These are phyloP conservation scores for Aphidius ervi DNA, from an alignment of 1,140 invertebrate genomes.

Conservation along the genomic window DNA sequence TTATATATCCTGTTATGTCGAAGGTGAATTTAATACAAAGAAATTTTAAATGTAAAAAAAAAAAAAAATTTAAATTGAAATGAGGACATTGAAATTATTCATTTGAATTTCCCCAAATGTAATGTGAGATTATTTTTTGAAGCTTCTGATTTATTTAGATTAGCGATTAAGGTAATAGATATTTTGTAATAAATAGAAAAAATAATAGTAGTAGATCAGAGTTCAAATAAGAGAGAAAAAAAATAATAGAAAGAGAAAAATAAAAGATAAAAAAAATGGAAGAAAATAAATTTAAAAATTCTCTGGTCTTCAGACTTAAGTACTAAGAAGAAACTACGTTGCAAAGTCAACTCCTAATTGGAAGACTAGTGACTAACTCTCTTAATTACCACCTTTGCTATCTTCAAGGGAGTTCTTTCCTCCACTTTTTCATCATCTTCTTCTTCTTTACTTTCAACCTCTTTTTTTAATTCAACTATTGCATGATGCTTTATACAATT, in stretches of 20 bases:
- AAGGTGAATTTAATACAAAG: too few species aligned
- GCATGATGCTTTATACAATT: too few species aligned
- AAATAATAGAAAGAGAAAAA: not conserved
- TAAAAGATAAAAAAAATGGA: not conserved
- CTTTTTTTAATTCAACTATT: conserved; percentile 3
- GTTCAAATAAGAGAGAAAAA: not conserved
- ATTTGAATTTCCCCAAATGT: too few species aligned
- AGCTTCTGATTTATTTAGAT: too few species aligned
- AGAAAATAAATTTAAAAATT: conserved; percentile 27
- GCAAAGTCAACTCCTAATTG: conserved; percentile 47
- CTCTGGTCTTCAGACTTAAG: conserved; percentile 22
- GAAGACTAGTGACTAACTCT: conserved; percentile 53
- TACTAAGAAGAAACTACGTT: not conserved
- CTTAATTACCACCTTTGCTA: conserved; percentile 52
- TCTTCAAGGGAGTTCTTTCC: conserved; percentile 25
- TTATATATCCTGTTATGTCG: too few species aligned
- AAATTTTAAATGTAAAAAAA: too few species aligned
- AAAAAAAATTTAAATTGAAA: too few species aligned
- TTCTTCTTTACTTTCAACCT: conserved; percentile 1
- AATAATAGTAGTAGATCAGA: too few species aligned
- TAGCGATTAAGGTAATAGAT: too few species aligned
- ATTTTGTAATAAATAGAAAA: too few species aligned
- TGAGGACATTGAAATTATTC: too few species aligned
- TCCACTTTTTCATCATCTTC: conserved; percentile 4
- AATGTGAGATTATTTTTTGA: too few species aligned